Evolutionary conservation across 2,888 invertebrate genomes (phyloP).

Genomic region (Noctua pronuba): DNA sequence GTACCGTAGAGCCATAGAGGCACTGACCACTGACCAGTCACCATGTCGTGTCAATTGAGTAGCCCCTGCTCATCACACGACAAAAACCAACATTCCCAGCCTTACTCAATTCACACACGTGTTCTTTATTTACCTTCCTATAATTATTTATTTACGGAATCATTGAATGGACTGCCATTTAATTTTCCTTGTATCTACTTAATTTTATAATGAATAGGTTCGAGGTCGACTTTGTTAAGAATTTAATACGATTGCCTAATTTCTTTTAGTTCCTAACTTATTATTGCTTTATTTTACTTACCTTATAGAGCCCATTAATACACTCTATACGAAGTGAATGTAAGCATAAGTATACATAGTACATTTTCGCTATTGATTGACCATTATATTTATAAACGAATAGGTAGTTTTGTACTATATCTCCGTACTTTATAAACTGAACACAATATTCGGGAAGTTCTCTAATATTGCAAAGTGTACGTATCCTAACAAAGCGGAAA

Average conservation of each 20-base stretch:
- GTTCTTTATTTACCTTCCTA: not conserved
- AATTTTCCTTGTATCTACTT: constrained; percentile 40
- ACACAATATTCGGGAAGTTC: not conserved
- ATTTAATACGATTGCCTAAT: not conserved
- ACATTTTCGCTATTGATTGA: not conserved
- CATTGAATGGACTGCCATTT: constrained; percentile 38
- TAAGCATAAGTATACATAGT: not conserved
- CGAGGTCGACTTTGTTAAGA: not conserved
- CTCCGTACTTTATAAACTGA: not conserved
- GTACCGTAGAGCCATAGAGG: not conserved
- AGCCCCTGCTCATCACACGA: not conserved
- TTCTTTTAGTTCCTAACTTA: not conserved
- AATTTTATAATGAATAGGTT: not conserved
- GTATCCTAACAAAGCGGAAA: constrained; percentile 4
- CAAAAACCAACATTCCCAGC: not conserved
- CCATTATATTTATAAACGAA: not conserved
- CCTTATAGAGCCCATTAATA: not conserved
- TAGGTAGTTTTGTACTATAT: not conserved
- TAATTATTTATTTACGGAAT: constrained; percentile 11
- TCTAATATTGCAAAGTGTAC: not conserved
- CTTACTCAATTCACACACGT: constrained; percentile 25
- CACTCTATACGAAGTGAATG: not conserved
- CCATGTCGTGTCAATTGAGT: constrained; percentile 13
- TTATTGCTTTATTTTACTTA: not conserved
- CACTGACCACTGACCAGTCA: constrained; percentile 22